These are phyloP conservation scores for Protonibea diacanthus DNA, from an alignment of 2,797 vertebrate species.

Conservation along the genomic window DNA sequence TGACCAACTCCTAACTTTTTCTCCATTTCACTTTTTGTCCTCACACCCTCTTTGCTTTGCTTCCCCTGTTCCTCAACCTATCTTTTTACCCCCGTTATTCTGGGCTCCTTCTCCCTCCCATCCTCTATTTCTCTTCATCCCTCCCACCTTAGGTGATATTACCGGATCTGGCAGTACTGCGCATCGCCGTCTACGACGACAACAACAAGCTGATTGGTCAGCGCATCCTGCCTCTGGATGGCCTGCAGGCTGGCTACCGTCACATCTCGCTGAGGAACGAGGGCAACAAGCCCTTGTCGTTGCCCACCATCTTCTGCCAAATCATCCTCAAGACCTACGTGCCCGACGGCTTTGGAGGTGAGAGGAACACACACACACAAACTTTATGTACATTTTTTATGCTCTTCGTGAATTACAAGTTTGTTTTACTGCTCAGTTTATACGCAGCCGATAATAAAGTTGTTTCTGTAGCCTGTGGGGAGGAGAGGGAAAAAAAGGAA, in stretches of 20 bases:
- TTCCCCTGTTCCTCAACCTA: background rate
- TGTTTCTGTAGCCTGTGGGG: slow-evolving; percentile 48
- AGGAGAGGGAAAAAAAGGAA: slow-evolving; percentile 5
- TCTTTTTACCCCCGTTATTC: background rate
- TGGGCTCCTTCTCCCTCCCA: slow-evolving; percentile 4
- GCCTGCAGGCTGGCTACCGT: slow-evolving; percentile 97
- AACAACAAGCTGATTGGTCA: slow-evolving; percentile 98
- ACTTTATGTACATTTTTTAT: background rate
- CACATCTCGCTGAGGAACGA: slow-evolving; percentile 99
- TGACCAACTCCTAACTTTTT: background rate
- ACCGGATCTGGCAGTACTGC: slow-evolving; percentile 96
- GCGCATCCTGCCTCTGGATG: slow-evolving; percentile 96
- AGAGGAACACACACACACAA: slow-evolving; percentile 46
- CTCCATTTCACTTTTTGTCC: slow-evolving; percentile 1
- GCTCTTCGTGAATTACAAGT: background rate
- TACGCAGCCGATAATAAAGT: slow-evolving; percentile 46
- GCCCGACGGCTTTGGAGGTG: slow-evolving; percentile 98
- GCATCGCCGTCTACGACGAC: slow-evolving; percentile 98
- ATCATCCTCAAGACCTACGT: slow-evolving; percentile 99
- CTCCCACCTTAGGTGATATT: slow-evolving; percentile 91
- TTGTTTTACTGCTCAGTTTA: slow-evolving; percentile 51
- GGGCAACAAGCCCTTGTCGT: slow-evolving; percentile 96
- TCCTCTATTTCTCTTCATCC: slow-evolving; percentile 4
- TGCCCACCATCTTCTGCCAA: slow-evolving; percentile 98
- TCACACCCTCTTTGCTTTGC: background rate